Conservation (phyloP, 2,113 vertebrate species). For the Ramphastos sulfuratus region DNA sequence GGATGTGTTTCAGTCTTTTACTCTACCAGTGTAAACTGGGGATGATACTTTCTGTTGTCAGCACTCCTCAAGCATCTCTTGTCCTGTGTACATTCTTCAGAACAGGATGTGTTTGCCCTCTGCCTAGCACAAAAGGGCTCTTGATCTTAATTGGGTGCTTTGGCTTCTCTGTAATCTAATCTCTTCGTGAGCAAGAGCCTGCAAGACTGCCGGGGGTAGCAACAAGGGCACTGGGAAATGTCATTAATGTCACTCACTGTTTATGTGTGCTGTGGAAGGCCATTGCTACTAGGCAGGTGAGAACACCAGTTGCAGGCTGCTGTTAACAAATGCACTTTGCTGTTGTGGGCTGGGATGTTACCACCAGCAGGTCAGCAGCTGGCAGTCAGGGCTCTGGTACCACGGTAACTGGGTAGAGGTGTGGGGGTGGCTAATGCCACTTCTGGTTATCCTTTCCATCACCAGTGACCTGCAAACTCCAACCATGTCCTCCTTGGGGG, state of each 20-base stretch:
- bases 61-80: not conserved
- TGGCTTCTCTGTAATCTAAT: not conserved
- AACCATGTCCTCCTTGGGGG: not conserved
- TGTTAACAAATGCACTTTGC: not conserved
- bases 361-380: not conserved
- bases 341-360: not conserved
- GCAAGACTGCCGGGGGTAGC: not conserved
- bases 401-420: not conserved
- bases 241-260: not conserved
- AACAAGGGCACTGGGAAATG: not conserved
- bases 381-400: not conserved
- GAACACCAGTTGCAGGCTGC: not conserved
- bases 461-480: constrained; percentile 26
- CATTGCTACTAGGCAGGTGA: not conserved
- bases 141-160: not conserved
- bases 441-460: constrained; percentile 28
- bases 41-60: not conserved
- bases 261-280: not conserved
- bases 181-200: not conserved
- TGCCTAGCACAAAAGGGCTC: not conserved
- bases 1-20: not conserved
- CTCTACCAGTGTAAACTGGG: not conserved
- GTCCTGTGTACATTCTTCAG: not conserved
- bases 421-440: not conserved
- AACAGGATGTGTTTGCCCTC: not conserved